Base-by-base conservation (phyloP, 1,140 invertebrate species). In the Sitobion miscanthi region DNA sequence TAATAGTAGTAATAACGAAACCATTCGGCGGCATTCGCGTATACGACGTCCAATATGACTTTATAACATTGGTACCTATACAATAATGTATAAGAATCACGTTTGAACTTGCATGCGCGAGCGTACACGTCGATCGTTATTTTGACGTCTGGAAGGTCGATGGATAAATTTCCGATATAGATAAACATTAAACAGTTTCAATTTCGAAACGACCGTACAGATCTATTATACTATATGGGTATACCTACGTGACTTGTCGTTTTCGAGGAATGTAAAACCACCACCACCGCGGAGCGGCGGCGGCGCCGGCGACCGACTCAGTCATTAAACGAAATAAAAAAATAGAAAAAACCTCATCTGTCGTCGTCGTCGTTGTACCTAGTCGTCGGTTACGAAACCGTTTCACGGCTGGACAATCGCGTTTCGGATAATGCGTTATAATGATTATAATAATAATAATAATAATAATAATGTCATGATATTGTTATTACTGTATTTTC, bases 221-320 rank as follows among this genome's bases (percentile, higher is more conserved):
- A 85, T 85, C 85, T 77, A 77, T 35, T n/a, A 77, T 54, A 21
- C 21, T 54, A n/a, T 30, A 20, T 0, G 62, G 11, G 85, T 85
- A 45, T 69, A 49, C 21, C 52, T 82, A 91, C 69, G 90, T 91
- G 90, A 91, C 90, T 91, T n/a, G 90, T 91, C n/a, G 69, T 91
- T 91, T 91, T 82, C 90, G 69, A 91, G 57, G 90, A 82, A 91
- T 82, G 90, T 91, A 69, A 82, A 91, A 82, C 89, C 89, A 90
- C 52, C 52, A 42, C 38, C 89, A 38, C 54, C 49, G 11, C 35
- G 20, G 14, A 21, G 17, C 23, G 4, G 45, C 9, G 9, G 38
- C 52, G 52, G 57, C 35, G 35, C 35, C 57, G 20, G 14, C 23
- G 21, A 38, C 42, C 86, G 86, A 17, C 86, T n/a, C n/a, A 30